These are phyloP conservation scores for Chamaetylas fuelleborni DNA, from an alignment of 2,113 vertebrate species.

Conservation along the genomic window DNA sequence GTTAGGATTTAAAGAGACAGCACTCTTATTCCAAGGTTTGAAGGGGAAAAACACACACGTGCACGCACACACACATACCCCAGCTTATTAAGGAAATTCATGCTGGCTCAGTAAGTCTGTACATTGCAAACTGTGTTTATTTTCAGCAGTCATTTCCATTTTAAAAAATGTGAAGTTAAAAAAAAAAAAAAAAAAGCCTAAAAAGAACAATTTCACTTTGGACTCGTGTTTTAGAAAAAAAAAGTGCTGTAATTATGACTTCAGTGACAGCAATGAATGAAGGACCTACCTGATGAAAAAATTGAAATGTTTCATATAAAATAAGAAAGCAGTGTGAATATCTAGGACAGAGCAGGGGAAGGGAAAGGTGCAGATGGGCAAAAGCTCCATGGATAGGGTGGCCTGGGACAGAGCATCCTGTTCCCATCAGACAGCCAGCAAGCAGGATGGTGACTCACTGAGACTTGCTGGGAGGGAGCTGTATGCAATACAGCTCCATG, in stretches of 20 bases:
- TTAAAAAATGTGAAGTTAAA: neutral
- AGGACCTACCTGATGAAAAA: neutral
- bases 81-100: constrained; percentile 55
- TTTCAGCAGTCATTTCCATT: constrained; percentile 59
- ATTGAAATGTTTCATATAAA: neutral
- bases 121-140: constrained; percentile 64
- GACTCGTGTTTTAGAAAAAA: constrained; percentile 37
- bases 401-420: neutral
- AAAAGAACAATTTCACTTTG: constrained; percentile 51
- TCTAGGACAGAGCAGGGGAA: neutral
- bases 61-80: neutral
- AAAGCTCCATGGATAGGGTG: neutral
- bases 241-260: constrained; percentile 19
- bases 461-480: neutral
- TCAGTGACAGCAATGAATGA: neutral
- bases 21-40: constrained; percentile 51
- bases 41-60: neutral
- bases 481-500: neutral
- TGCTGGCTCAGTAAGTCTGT: constrained; percentile 63
- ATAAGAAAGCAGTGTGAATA: neutral
- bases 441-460: neutral
- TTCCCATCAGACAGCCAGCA: neutral
- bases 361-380: neutral
- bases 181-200: neutral
- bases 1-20: constrained; percentile 84